Evolutionary conservation across 2,888 invertebrate species (phyloP).

Genomic region (Aphodius granarius): DNA sequence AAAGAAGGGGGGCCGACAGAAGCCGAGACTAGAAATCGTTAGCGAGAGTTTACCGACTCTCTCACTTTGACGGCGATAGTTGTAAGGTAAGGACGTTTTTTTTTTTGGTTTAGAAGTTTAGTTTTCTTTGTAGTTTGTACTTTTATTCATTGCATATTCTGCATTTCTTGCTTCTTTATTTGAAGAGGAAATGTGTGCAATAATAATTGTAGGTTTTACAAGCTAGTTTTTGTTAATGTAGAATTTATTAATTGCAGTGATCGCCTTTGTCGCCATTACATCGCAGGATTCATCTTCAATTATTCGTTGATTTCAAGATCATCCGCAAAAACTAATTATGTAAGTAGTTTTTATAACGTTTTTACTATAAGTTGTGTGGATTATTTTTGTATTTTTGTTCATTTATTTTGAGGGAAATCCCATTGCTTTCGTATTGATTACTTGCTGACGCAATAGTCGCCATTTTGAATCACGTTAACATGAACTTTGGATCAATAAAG

Average conservation of each 20-base stretch:
- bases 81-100: background rate
- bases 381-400: slow-evolving; percentile 2
- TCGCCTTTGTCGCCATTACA: slow-evolving; percentile 3
- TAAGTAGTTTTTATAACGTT: background rate
- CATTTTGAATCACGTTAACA: background rate
- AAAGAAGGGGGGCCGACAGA: background rate
- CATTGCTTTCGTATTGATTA: background rate
- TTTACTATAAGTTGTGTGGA: background rate
- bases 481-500: background rate
- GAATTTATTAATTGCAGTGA: background rate
- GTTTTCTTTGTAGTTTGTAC: background rate
- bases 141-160: background rate
- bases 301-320: slow-evolving; percentile 7
- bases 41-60: no score
- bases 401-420: background rate
- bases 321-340: background rate
- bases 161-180: background rate
- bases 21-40: background rate
- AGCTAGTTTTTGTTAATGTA: background rate
- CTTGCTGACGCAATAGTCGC: background rate
- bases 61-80: background rate
- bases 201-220: background rate
- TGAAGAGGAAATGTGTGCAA: background rate
- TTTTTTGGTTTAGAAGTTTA: background rate
- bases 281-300: slow-evolving; percentile 3